Percentiles rank a stretch among this genome's conserved stretches.
These are phyloP conservation scores for Neotragus pygmaeus DNA, from an alignment of 2,113 vertebrate species.

Conservation along the genomic window DNA sequence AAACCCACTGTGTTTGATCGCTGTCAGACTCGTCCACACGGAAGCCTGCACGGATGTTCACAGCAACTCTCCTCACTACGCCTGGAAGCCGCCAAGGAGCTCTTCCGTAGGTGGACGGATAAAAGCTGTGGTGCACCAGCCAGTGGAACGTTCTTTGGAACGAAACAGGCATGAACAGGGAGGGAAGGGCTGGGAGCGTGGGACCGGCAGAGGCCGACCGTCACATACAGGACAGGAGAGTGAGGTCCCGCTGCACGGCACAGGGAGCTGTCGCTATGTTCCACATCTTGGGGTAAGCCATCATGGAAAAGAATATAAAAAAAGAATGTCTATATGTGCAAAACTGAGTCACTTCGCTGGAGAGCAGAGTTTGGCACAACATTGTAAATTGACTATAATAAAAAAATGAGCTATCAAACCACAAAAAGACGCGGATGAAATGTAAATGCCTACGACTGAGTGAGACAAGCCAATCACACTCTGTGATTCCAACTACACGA, in stretches of 20 bases:
- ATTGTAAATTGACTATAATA: rapidly evolving
- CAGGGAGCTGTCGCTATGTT: not conserved
- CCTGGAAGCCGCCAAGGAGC: not conserved
- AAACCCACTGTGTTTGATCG: not conserved
- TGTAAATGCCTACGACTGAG: not conserved
- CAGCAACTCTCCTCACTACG: not conserved
- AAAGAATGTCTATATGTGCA: not conserved
- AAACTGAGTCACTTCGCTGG: not conserved
- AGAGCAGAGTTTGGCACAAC: not conserved
- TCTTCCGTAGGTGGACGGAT: not conserved
- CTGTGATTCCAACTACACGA: rapidly evolving
- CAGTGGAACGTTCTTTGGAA: rapidly evolving
- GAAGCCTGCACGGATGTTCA: not conserved
- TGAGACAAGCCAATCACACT: not conserved
- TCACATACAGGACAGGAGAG: rapidly evolving
- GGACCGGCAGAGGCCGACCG: not conserved
- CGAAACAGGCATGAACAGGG: not conserved
- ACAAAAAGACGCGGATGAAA: not conserved
- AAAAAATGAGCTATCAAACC: not conserved
- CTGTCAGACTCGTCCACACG: not conserved
- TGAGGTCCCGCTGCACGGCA: not conserved
- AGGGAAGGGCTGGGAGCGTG: not conserved
- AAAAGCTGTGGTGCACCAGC: not conserved
- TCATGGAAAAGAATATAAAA: not conserved
- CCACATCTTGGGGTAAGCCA: not conserved